phyloP scores from a whole-genome alignment of 2,113 vertebrate genomes.

The Glareola pratincola region DNA sequence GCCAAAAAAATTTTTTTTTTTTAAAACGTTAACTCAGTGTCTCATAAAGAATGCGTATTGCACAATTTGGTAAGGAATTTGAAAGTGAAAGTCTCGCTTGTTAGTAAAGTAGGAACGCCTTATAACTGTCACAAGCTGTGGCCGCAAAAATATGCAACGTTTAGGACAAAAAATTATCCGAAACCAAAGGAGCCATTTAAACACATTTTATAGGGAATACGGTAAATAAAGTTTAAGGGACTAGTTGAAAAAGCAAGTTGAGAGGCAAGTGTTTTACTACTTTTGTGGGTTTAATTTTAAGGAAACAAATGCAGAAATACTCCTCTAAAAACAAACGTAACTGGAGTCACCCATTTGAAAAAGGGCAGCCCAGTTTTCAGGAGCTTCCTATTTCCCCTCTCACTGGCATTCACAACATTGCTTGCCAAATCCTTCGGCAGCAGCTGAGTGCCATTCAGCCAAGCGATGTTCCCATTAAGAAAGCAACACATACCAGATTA shows the following conservation, averaged over 20 bases:
- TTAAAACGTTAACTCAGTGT: conserved; percentile 20
- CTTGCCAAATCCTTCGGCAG: not conserved
- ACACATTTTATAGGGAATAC: not conserved
- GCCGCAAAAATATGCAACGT: not conserved
- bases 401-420: not conserved
- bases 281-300: not conserved
- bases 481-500: not conserved
- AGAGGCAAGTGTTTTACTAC: not conserved
- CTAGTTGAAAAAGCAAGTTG: not conserved
- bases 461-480: not conserved
- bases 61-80: conserved; percentile 43
- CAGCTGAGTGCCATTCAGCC: not conserved
- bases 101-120: not conserved
- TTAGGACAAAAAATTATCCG: not conserved
- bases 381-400: not conserved
- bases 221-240: not conserved
- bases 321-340: not conserved
- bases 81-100: conserved; percentile 53
- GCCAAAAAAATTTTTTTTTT: not conserved
- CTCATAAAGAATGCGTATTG: conserved; percentile 14
- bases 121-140: conserved; percentile 23
- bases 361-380: not conserved
- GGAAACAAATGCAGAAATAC: not conserved
- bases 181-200: conserved; percentile 1
- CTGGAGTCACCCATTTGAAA: not conserved